Evolutionary conservation across 2,113 vertebrate species (phyloP), one percentile per base, ranked within the genome.

Genomic region (Triplophysa rosa): DNA sequence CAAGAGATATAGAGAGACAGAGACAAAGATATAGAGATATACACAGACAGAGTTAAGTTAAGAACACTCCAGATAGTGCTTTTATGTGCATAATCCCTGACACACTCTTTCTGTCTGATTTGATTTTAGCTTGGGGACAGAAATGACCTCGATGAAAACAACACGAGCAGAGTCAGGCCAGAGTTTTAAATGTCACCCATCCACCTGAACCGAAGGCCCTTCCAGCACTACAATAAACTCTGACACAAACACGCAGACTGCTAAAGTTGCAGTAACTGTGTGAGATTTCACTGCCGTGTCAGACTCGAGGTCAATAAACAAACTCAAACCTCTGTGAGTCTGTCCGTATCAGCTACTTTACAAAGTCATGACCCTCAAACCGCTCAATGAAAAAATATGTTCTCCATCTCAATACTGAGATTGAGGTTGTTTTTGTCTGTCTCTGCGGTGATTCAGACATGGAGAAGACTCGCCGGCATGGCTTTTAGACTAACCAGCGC

Each of bases 1-100:
- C 4, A 21, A 58, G 54, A 56, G 19, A 42, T 0, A n/a, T n/a
- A n/a, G n/a, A n/a, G n/a, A 23, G 37, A 45, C 1, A 23, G 12
- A 23, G 0, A 45, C 1, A 45, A 0, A 45, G 1, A 23, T 0
- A 11, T 0, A 26, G 0, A 52, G 11, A n/a, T 8, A 64, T 11
- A 9, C 5, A 33, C 0, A 64, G 63, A 40, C 1, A 19, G 62
- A 2, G 0, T 10, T 24, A 42, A 4, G 29, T 4, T 4, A 4
- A 29, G 29, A 29, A 29, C 29, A 29, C 29, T 29, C 4, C 29
- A 29, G 29, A 29, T 0, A 29, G 29, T 37, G 33, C 1, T 37
- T 6, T 37, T 37, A 37, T 37, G 33, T 37, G 33, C 7, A 8
- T 37, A 37, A 37, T 37, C 33, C 33, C 33, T 37, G 33, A 37